phyloP scores from a whole-genome alignment of 2,888 invertebrate species.

The Dynastes tityus region DNA sequence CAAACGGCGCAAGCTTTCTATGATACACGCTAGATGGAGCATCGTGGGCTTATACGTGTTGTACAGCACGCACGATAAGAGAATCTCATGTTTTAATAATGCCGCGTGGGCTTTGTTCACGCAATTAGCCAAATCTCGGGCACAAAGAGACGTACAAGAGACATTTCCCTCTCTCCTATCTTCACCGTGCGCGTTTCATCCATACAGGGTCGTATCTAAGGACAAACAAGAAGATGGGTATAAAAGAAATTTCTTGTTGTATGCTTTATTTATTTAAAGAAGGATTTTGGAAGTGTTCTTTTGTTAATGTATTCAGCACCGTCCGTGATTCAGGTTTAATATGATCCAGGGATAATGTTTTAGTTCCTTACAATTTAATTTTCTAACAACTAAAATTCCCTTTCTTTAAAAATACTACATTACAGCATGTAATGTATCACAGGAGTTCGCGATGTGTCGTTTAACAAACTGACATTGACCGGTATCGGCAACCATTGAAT shows the following conservation, averaged over 20 bases:
- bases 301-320: no score
- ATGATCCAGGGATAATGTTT: no score
- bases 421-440: no score
- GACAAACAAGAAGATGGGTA: not conserved
- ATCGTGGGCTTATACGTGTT: not conserved
- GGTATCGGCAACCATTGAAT: no score
- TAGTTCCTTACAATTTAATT: no score
- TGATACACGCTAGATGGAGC: not conserved
- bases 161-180: not conserved
- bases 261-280: not conserved
- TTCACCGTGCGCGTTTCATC: not conserved
- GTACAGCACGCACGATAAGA: constrained; percentile 1
- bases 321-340: no score
- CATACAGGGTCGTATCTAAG: not conserved
- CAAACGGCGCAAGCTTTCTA: not conserved
- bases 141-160: constrained; percentile 34
- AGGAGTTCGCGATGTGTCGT: no score
- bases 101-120: constrained; percentile 59
- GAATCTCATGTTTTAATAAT: constrained; percentile 61
- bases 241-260: not conserved
- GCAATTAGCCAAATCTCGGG: constrained; percentile 62
- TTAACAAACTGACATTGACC: no score
- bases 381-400: no score
- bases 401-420: no score
- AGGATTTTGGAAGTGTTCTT: not conserved